Evolutionary conservation across 1,140 invertebrate species (phyloP), one percentile per base, ranked within the genome.

Genomic region (Drosophila novamexicana): DNA sequence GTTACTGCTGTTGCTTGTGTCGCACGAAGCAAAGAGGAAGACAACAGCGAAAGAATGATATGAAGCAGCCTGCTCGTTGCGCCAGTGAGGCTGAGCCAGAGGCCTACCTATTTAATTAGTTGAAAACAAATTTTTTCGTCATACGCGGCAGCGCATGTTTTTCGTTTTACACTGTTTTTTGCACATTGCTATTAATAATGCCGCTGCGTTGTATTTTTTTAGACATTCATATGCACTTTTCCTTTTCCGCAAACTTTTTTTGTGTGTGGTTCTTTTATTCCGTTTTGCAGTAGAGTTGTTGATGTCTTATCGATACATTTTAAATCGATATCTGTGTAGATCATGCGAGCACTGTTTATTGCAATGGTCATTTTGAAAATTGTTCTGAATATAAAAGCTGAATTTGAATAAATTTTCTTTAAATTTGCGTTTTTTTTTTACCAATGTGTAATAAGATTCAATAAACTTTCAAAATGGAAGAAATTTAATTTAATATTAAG

Each of bases 221-320:
- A 69, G 56, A 62, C 71, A 75, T 42, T 76, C 65, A 62, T 65
- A 71, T 86, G 84, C 83, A 86, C 84, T 88, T 88, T 86, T 79
- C 73, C 72, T 75, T 78, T 77, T 86, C 82, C 83, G 79, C 82
- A 86, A 86, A 79, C 68, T 82, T 86, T 85, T 83, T 65, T 77
- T 77, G 58, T 68, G 75, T 69, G 53, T 73, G 56, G 44, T 73
- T 79, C 69, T 85, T 86, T 83, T 79, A 70, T 88, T 76, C 76
- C 62, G 62, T 75, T 83, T 82, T 75, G 78, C 74, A 72, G 63
- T 65, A 59, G 69, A 65, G 68, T 75, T 72, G 56, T 49, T 76
- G 62, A 58, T 39, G 32, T 68, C 53, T 68, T 61, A 56, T 67
- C 63, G 29, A 77, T 68, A 56, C 18, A 45, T n/a, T 16, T 62